Base-by-base conservation (phyloP, 1,140 invertebrate genomes). In the Cydia pomonella region DNA sequence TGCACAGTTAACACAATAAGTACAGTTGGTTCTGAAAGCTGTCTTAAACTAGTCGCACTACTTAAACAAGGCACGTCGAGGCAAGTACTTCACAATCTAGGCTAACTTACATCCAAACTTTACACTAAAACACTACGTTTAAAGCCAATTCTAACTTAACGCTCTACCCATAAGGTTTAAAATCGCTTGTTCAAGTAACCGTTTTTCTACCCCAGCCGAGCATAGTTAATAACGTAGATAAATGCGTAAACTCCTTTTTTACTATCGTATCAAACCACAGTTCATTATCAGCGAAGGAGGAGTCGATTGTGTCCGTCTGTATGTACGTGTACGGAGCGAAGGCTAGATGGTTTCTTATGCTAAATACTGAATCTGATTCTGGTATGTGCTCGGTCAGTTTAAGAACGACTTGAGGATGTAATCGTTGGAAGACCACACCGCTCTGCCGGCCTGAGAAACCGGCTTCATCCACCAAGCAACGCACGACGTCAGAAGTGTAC, bases 251-350 rank as follows among this genome's bases (percentile, higher is more conserved):
- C 76, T 87, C 81, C n/a, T 84, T 77, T 0, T 83, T 80, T 13
- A 89, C 79, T 7, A 85, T 80, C 0, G 82, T 75, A 6, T 88
- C 75, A n/a, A 86, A 91, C 78, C 81, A 85, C 21, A 87, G 23
- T 66, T 85, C 89, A 72, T 87, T 88, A 33, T 87, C 80, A 0
- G 79, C 82, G 5, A 87, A 84, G 0, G 59, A 74, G 2, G 80
- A 41, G 23, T 87, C 82, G 25, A 83, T 75, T 1, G 73, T 75
- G 18, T 84, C 78, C 4, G 89, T 23, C 16, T 84, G 80, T 73
- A 88, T 79, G 63, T 89, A 90, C 0, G 89, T 92, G 74, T 90
- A 91, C 0, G 89, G 85, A 0, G 88, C 86, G 50, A 93, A 88
- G 0, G 92, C 93, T 27, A 91, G 75, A 78, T 92, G 89, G 73